These are phyloP conservation scores for Bubo scandiacus DNA, from an alignment of 2,113 vertebrate genomes.

Conservation along the genomic window DNA sequence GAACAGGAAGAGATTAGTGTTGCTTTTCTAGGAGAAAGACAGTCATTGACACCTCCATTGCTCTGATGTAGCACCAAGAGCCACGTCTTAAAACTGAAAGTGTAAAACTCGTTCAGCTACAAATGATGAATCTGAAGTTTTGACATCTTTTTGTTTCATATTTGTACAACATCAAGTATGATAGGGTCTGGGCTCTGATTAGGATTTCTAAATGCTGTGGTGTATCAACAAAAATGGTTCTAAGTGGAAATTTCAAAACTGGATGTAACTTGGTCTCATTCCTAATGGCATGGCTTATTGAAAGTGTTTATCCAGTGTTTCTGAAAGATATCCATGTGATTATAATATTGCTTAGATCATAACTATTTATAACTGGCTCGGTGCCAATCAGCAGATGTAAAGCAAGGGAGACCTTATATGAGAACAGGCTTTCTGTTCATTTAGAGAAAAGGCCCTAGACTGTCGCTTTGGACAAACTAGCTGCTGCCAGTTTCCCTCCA, in stretches of 20 bases:
- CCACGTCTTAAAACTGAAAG: not conserved
- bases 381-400: not conserved
- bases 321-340: not conserved
- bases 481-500: not conserved
- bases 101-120: not conserved
- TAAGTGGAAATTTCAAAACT: not conserved
- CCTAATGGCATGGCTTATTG: not conserved
- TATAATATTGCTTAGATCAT: not conserved
- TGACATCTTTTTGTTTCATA: not conserved
- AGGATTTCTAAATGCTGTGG: not conserved
- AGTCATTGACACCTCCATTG: rapidly evolving
- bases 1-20: rapidly evolving
- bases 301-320: not conserved
- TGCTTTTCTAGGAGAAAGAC: not conserved
- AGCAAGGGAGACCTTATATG: not conserved
- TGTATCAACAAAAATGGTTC: not conserved
- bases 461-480: not conserved
- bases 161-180: not conserved
- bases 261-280: not conserved
- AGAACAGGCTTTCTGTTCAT: not conserved
- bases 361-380: not conserved
- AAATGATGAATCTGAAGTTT: not conserved
- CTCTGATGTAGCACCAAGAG: not conserved
- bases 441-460: too few relatives aligned
- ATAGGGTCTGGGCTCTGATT: not conserved